phyloP scores from a whole-genome alignment of 2,113 vertebrate genomes.

The Prionailurus viverrinus region DNA sequence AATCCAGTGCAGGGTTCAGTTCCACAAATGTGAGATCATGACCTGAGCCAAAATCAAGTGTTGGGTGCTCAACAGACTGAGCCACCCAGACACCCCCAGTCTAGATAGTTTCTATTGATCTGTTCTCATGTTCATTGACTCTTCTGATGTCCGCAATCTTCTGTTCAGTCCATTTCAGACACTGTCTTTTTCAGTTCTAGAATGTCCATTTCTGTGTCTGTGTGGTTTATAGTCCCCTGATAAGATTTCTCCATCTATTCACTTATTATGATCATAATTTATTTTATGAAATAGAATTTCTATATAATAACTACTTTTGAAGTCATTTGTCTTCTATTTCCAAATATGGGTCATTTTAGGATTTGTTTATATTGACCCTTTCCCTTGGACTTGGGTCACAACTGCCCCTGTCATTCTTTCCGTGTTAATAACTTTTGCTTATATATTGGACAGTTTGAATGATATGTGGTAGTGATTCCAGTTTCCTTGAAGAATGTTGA shows the following conservation, averaged over 20 bases:
- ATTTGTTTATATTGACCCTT: conserved; percentile 35
- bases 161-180: not conserved
- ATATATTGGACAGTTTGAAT: not conserved
- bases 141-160: not conserved
- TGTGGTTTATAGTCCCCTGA: not conserved
- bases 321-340: not conserved
- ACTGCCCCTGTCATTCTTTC: not conserved
- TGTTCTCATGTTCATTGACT: not conserved
- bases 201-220: not conserved
- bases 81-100: too few species aligned
- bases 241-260: not conserved
- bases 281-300: not conserved
- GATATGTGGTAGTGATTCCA: not conserved
- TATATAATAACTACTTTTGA: not conserved
- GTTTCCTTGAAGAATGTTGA: not conserved
- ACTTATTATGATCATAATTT: not conserved
- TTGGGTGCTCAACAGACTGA: too few species aligned
- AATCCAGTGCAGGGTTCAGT: too few species aligned
- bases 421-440: not conserved
- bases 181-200: conserved; percentile 1
- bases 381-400: not conserved
- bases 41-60: too few species aligned
- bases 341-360: not conserved
- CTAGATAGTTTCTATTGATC: not conserved
- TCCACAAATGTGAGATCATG: too few species aligned